phyloP scores from a whole-genome alignment of 2,888 invertebrate species.

The Andrena marginata region DNA sequence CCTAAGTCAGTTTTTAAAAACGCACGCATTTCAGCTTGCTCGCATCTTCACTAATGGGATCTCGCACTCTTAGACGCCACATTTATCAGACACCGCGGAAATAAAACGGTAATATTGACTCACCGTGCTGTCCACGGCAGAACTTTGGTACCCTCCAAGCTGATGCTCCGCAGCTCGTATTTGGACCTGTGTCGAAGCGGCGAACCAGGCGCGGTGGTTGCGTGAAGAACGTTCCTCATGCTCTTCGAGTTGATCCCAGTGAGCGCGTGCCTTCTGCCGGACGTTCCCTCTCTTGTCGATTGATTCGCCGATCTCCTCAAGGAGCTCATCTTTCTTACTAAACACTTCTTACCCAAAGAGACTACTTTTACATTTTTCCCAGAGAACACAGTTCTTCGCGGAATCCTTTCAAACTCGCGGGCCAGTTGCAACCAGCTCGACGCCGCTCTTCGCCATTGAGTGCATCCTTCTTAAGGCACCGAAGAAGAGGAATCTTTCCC shows the following conservation, averaged over 20 bases:
- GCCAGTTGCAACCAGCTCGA: background rate
- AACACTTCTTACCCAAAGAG: background rate
- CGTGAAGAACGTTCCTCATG: conserved; percentile 71
- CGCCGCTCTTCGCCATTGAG: background rate
- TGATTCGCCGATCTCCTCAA: conserved; percentile 75
- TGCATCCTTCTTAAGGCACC: background rate
- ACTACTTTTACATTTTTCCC: conserved; percentile 19
- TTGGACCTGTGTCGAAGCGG: conserved; percentile 82
- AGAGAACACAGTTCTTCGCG: background rate
- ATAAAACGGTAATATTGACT: conserved; percentile 45
- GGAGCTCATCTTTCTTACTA: conserved; percentile 74
- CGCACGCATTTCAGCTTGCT: no score
- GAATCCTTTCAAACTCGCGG: background rate
- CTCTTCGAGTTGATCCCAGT: conserved; percentile 76
- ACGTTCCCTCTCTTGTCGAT: conserved; percentile 72
- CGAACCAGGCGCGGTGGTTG: conserved; percentile 73
- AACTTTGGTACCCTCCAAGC: conserved; percentile 84
- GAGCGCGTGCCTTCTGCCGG: conserved; percentile 73
- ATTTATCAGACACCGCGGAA: background rate
- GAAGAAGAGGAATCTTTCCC: no score
- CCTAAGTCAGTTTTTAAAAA: no score
- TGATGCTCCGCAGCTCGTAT: conserved; percentile 85
- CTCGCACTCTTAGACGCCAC: no score
- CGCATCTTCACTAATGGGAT: no score
- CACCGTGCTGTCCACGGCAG: conserved; percentile 84